These are phyloP conservation scores for Varanus salvator DNA, from an alignment of 2,113 vertebrate species.

Conservation along the genomic window DNA sequence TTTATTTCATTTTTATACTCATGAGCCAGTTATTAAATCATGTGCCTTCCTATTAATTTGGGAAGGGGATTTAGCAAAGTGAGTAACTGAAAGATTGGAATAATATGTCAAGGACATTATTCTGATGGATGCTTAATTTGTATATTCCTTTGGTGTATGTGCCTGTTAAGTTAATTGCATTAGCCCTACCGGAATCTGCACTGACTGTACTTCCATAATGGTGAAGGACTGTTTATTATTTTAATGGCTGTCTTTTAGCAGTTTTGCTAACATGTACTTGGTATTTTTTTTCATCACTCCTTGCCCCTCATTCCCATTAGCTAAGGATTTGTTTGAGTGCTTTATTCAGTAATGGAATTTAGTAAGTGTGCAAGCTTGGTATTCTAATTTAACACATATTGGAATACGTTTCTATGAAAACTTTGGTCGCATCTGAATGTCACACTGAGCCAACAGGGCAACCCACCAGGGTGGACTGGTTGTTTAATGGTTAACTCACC, in stretches of 20 bases:
- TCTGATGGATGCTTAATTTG: slow-evolving; percentile 11
- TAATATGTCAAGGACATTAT: background rate
- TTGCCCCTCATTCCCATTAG: background rate
- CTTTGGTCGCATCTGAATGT: background rate
- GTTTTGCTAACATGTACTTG: background rate
- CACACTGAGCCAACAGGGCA: too few relatives aligned
- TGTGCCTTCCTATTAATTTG: background rate
- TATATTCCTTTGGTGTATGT: background rate
- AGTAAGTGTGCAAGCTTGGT: slow-evolving; percentile 33
- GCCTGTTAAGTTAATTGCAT: background rate
- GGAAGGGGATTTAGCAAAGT: background rate
- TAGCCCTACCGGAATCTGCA: background rate
- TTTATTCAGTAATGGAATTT: slow-evolving; percentile 21
- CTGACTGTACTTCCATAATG: background rate
- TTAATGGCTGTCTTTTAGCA: background rate
- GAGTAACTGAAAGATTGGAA: slow-evolving; percentile 16
- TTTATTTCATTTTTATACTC: background rate
- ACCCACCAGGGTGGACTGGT: too few relatives aligned
- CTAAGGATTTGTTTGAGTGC: background rate
- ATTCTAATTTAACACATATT: slow-evolving; percentile 54
- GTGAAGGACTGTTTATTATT: slow-evolving; percentile 26
- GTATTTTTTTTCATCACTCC: background rate
- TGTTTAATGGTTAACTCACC: too few relatives aligned
- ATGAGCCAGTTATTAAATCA: background rate
- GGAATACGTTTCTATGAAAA: slow-evolving; percentile 29